Base-by-base conservation (phyloP, 2,797 vertebrate species). In the Vireo griseus region DNA sequence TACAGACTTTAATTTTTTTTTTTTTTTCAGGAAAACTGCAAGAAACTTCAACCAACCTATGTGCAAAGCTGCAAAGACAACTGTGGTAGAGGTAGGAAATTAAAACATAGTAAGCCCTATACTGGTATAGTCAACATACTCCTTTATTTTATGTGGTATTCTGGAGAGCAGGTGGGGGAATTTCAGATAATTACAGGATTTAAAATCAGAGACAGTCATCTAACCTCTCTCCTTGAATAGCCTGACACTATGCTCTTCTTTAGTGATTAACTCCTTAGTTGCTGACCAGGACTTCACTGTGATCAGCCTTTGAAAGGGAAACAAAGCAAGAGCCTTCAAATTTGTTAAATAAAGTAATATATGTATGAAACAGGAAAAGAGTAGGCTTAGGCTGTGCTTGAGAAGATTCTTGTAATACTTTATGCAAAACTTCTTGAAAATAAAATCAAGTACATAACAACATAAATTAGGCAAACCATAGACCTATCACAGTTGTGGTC, bases 21-120 rank as follows among this genome's bases (percentile, higher is more conserved):
- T 75, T 13, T 13, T 59, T 51, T 69, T 7, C 54, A 99, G 99
- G 94, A 99, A 99, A 98, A 99, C 99, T 4, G 99, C 99, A 51
- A 98, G 99, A 93, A 99, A 99, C 97, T 99, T 99, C 97, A 99
- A 99, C 96, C 98, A 99, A 82, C 99, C 99, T 4, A 99, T 99
- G 99, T 99, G 99, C 97, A 99, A 99, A 97, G 99, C 99, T 95
- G 99, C 99, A 40, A 98, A 97, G 94, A 98, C 97, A 92, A 99
- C 99, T 26, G 98, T 99, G 31, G 99, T 99, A 42, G 99, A 99
- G 99, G 99, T 99, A 98, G 65, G 97, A 45, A 33, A 48, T 14
- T 67, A 45, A 90, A 86, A 63, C 2, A 10, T 8, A 37, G 5
- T 21, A 63, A 79, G 3, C 28, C 10, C 22, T 75, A 2, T n/a